A percentile compares a stretch with the other conserved stretches of the same genome.
These are phyloP conservation scores for Microchirus variegatus DNA, from an alignment of 2,797 vertebrate species.

Conservation along the genomic window DNA sequence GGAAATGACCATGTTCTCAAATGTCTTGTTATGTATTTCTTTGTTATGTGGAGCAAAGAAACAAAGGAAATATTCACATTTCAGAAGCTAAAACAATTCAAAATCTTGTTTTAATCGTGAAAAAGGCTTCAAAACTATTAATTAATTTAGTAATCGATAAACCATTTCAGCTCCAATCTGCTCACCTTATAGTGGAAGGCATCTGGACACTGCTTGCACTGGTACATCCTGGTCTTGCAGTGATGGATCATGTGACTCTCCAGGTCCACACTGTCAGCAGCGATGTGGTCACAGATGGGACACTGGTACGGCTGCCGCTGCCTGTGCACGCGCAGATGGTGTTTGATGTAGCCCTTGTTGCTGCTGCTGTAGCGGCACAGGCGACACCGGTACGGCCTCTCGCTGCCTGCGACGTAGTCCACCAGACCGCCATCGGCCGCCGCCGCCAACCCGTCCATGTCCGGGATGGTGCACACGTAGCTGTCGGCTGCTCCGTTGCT, in stretches of 20 bases:
- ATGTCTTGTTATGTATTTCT: too few species aligned
- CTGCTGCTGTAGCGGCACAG: slow-evolving; percentile 93
- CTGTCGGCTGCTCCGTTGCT: slow-evolving; percentile 15
- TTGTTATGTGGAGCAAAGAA: too few species aligned
- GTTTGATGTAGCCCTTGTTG: slow-evolving; percentile 97
- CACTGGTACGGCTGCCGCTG: slow-evolving; percentile 96
- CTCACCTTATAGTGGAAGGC: slow-evolving; percentile 95
- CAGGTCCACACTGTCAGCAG: slow-evolving; percentile 89
- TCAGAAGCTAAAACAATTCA: too few species aligned
- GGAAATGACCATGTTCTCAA: too few species aligned
- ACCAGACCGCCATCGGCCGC: slow-evolving; percentile 81
- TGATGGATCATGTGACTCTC: slow-evolving; percentile 97
- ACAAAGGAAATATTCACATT: too few species aligned
- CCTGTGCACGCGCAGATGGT: slow-evolving; percentile 93
- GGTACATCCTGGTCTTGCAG: slow-evolving; percentile 92
- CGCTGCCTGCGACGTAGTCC: slow-evolving; percentile 87
- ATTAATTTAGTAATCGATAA: too few species aligned
- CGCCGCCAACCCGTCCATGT: slow-evolving; percentile 37
- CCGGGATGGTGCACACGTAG: slow-evolving; percentile 50
- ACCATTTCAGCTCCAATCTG: too few species aligned
- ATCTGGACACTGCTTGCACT: slow-evolving; percentile 90
- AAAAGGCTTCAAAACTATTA: too few species aligned
- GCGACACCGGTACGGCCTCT: slow-evolving; percentile 92
- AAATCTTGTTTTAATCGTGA: too few species aligned
- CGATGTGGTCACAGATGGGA: slow-evolving; percentile 96